Evolutionary conservation across 2,888 invertebrate species (phyloP), one percentile per base, ranked within the genome.

Genomic region (Drosophila neonasuta): DNA sequence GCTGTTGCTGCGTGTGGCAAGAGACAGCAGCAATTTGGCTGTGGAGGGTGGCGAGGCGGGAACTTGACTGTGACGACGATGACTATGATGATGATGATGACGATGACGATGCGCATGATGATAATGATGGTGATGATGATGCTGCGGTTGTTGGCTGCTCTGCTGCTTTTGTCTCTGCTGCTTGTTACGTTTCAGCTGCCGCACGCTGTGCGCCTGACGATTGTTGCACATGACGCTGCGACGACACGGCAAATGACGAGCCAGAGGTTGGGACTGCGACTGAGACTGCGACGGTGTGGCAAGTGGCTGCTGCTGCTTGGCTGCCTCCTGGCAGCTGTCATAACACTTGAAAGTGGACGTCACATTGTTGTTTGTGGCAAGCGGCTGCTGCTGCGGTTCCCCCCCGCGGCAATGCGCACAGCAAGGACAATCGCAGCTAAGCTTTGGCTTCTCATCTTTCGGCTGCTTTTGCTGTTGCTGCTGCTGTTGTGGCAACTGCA

Each of bases 361-460:
- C 54, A 54, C 42, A 54, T 20, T 72, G 50, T 42, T 64, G 64
- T 57, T 72, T 55, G 52, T 32, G 36, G 46, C 24, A 11, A 24
- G 4, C 17, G 13, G 24, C 11, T 13, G 11, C 32, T 34, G 32
- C 20, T 17, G 36, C 36, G 8, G 17, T 2, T 34, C 44, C 3
- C 44, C 56, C n/a, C 73, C 68, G 3, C 77, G 71, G 57, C 88
- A 88, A 74, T 86, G 87, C 15, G 74, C 74, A 65, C 88, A 87
- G 75, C 88, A 88, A 13, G 86, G 88, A 77, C 88, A 89, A 57
- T 88, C 88, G 71, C 89, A 89, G 60, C 78, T 76, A 17, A 79
- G 71, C 15, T 62, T 10, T 42, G 55, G 8, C 5, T 54, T 44
- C 20, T 49, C 55, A 44, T 41, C 44, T 39, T 65, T 34, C 20